These are phyloP conservation scores for Polydesmus complanatus DNA, from an alignment of 2,888 invertebrate genomes.

Conservation along the genomic window DNA sequence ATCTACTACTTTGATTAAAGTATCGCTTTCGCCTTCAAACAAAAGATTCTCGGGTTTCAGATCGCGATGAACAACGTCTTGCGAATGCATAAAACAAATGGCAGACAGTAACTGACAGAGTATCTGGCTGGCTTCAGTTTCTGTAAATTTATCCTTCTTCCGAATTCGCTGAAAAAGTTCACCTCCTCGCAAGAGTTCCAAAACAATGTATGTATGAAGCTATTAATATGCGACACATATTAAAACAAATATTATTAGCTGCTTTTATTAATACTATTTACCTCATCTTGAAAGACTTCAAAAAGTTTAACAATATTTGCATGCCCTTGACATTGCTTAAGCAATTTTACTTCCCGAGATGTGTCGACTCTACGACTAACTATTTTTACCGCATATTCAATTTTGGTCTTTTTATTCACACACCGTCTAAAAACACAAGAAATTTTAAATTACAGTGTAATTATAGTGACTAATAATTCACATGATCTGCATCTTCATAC, in stretches of 20 bases:
- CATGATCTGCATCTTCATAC: background rate
- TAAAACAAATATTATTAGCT: too few relatives aligned
- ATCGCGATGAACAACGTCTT: slow-evolving; percentile 79
- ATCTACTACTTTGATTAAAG: slow-evolving; percentile 76
- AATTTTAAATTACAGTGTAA: slow-evolving; percentile 1
- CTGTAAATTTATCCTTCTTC: slow-evolving; percentile 52
- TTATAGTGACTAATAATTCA: background rate
- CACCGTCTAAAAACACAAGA: slow-evolving; percentile 52
- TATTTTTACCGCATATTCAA: slow-evolving; percentile 79
- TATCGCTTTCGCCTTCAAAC: slow-evolving; percentile 44
- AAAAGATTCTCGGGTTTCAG: slow-evolving; percentile 81
- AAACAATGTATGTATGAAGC: slow-evolving; percentile 74
- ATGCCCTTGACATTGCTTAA: slow-evolving; percentile 75
- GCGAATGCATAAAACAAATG: slow-evolving; percentile 67
- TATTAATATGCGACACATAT: slow-evolving; percentile 31
- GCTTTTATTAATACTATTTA: too few relatives aligned
- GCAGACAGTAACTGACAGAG: slow-evolving; percentile 70
- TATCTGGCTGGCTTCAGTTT: slow-evolving; percentile 61
- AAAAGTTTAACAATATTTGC: slow-evolving; percentile 70
- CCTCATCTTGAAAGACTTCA: slow-evolving; percentile 70
- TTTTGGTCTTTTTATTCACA: slow-evolving; percentile 52
- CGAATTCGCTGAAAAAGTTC: slow-evolving; percentile 58
- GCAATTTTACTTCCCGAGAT: slow-evolving; percentile 56
- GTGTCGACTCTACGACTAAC: slow-evolving; percentile 51
- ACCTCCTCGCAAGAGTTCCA: slow-evolving; percentile 70